These are phyloP conservation scores for Fringilla coelebs DNA, from an alignment of 2,797 vertebrate genomes.

Conservation along the genomic window DNA sequence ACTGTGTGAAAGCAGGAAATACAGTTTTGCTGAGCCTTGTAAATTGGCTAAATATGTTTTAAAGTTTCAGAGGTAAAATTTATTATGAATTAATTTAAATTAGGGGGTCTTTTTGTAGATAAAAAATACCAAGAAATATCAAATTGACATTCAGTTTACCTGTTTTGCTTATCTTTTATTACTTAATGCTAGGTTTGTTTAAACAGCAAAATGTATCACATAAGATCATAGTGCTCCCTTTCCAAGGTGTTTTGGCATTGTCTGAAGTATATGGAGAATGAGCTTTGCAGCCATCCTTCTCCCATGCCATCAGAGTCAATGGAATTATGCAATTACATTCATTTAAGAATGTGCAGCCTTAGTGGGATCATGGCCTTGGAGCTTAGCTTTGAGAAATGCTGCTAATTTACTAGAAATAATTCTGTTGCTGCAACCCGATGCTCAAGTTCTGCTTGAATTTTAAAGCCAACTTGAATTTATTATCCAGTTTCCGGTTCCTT, in stretches of 20 bases:
- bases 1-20: not conserved
- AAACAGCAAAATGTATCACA: not conserved
- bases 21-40: not conserved
- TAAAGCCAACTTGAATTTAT: not conserved
- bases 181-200: not conserved
- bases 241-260: not conserved
- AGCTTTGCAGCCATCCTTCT: not conserved
- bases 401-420: not conserved
- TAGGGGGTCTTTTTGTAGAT: accelerated
- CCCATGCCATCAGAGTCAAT: not conserved
- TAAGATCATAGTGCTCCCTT: not conserved
- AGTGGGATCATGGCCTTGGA: not conserved
- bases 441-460: not conserved
- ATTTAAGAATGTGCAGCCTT: not conserved
- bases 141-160: not conserved
- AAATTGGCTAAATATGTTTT: not conserved
- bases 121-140: not conserved
- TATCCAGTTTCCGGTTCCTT: not conserved
- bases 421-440: not conserved
- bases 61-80: not conserved
- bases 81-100: not conserved
- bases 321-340: not conserved
- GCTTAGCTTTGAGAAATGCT: not conserved
- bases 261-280: not conserved
- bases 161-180: not conserved